Conservation (phyloP, 2,113 vertebrate genomes). For the Tetraodon nigroviridis region DNA sequence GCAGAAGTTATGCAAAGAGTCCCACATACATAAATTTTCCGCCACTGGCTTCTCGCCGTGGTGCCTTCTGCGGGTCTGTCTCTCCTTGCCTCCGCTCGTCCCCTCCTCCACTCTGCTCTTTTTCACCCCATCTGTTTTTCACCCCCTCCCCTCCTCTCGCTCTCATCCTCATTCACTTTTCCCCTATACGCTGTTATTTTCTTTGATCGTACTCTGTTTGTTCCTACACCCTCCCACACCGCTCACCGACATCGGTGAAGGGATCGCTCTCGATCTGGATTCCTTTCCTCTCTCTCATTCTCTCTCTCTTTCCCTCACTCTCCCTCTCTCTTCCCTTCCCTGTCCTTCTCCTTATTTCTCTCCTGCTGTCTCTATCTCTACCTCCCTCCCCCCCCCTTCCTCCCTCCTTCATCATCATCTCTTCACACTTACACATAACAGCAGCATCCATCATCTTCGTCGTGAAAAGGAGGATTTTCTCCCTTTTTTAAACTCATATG, state of each 20-base stretch:
- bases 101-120: slow-evolving; percentile 24
- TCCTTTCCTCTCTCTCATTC: slow-evolving; percentile 14
- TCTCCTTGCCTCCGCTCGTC: slow-evolving; percentile 1
- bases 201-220: slow-evolving; percentile 52
- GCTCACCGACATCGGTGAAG: slow-evolving; percentile 49
- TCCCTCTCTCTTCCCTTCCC: slow-evolving; percentile 23
- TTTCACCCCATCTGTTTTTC: slow-evolving; percentile 29
- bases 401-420: slow-evolving; percentile 48
- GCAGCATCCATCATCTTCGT: slow-evolving; percentile 55
- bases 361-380: slow-evolving; percentile 17
- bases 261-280: slow-evolving; percentile 21
- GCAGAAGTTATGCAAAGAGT: slow-evolving; percentile 20
- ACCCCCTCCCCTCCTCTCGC: slow-evolving; percentile 4
- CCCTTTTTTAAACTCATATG: background rate
- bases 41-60: background rate
- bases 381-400: slow-evolving; percentile 20
- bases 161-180: slow-evolving; percentile 19
- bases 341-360: slow-evolving; percentile 32
- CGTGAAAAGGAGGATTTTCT: slow-evolving; percentile 38
- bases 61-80: slow-evolving; percentile 13
- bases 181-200: slow-evolving; percentile 32
- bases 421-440: slow-evolving; percentile 64
- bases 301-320: slow-evolving; percentile 19
- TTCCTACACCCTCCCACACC: slow-evolving; percentile 58
- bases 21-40: slow-evolving; percentile 15